Evolutionary conservation across 2,888 invertebrate species (phyloP), one percentile per base, ranked within the genome.

Genomic region (Noctua janthina): DNA sequence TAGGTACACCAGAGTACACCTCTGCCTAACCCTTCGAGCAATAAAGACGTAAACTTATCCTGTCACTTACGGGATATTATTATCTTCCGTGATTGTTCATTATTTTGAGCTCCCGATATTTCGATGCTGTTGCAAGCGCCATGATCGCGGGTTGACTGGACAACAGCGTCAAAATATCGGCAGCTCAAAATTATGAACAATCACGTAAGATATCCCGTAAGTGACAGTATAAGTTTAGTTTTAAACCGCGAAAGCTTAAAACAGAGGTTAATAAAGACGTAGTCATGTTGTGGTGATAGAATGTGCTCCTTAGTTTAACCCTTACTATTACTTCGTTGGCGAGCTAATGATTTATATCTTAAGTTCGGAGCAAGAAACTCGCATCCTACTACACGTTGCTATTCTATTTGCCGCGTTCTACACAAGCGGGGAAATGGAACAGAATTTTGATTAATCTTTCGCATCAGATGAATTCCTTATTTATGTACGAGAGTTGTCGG

Each of bases 351-450:
- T 54, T 74, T 71, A 54, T 64, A 54, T 46, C 23, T 43, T 68
- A 71, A 70, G 70, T 77, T 66, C 49, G 23, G 72, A 75, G 83
- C 76, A 78, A 81, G 67, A 23, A 71, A 71, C 66, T 78, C 70
- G 43, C 62, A 39, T 76, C 54, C 11, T 43, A 43, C 70, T 67
- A 46, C 71, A 72, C 70, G 75, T 70, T 81, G 79, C 84, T 78
- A 56, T 78, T 35, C 59, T 11, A 70, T 74, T 66, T 51, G 2
- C 51, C 20, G 66, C 76, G 20, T 70, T 75, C 46, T 54, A 51
- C 10, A 56, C 5, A 49, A 8, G 1, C 5, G 8, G 10, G 39
- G 20, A 29, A 66, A 49, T 62, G 17, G 11, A 79, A 23, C 56
- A 64, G 39, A 68, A 62, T 46, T 59, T 83, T 46, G 11, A 78